Evolutionary conservation across 2,113 vertebrate genomes (phyloP).

Genomic region (Dasypus novemcinctus): DNA sequence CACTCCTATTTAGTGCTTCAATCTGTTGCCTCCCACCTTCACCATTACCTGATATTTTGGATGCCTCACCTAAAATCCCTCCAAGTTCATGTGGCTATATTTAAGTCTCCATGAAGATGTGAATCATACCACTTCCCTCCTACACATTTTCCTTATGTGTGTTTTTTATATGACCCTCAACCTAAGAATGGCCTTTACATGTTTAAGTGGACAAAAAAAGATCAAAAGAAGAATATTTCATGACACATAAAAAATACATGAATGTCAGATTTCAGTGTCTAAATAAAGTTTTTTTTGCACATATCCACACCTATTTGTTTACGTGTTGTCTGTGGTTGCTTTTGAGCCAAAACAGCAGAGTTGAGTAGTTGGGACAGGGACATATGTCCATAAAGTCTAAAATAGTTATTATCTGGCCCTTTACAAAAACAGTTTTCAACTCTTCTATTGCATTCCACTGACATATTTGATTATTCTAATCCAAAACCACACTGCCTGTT

Average conservation of each 20-base stretch:
- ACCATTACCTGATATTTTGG: too few species aligned
- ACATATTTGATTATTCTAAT: too few species aligned
- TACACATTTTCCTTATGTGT: too few species aligned
- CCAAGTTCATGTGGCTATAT: too few species aligned
- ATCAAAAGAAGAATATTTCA: too few species aligned
- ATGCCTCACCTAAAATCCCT: too few species aligned
- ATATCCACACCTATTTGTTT: background rate
- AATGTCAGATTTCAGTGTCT: slow-evolving; percentile 4
- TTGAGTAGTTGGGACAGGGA: background rate
- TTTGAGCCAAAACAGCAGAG: background rate
- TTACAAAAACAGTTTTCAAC: background rate
- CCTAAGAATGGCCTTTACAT: background rate
- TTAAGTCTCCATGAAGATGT: too few species aligned
- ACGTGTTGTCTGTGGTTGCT: too few species aligned
- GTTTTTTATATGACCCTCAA: background rate
- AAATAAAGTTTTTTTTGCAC: background rate
- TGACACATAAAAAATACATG: background rate
- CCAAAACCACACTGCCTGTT: too few species aligned
- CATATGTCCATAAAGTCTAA: background rate
- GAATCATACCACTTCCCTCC: too few species aligned
- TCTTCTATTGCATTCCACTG: too few species aligned
- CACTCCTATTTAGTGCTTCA: background rate
- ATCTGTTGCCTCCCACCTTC: background rate
- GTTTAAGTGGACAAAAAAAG: background rate
- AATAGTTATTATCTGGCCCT: too few species aligned